Evolutionary conservation across 2,888 invertebrate genomes (phyloP).

Genomic region (Syritta pipiens): DNA sequence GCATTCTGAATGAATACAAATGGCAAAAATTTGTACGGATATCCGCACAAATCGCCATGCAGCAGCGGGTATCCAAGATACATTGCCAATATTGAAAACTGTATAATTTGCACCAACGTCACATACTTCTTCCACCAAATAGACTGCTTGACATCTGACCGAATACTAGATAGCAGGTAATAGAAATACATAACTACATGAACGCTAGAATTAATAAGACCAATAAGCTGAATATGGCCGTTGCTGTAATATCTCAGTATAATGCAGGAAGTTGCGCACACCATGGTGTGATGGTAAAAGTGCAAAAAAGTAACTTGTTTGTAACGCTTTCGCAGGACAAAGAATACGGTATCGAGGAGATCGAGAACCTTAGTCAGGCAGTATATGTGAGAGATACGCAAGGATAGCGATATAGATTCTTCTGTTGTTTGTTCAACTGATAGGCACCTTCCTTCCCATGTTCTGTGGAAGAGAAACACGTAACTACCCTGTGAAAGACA

Average conservation of each 20-base stretch:
- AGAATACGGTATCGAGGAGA: conserved; percentile 85
- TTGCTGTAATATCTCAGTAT: conserved; percentile 82
- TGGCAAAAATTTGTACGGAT: conserved; percentile 81
- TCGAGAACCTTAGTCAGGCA: conserved; percentile 83
- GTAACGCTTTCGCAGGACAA: conserved; percentile 85
- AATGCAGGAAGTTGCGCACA: conserved; percentile 84
- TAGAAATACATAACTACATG: conserved; percentile 91
- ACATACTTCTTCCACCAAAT: conserved; percentile 91
- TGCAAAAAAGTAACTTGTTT: conserved; percentile 85
- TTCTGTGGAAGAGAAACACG: neutral
- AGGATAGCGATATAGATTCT: neutral
- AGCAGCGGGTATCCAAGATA: conserved; percentile 80
- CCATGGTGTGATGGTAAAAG: conserved; percentile 85
- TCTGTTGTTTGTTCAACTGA: neutral
- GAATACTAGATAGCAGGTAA: conserved; percentile 86
- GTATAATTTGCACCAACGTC: conserved; percentile 88
- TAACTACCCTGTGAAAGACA: neutral
- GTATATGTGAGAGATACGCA: conserved; percentile 73
- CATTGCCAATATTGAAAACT: conserved; percentile 82
- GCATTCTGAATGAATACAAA: conserved; percentile 84
- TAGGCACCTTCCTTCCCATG: conserved; percentile 2
- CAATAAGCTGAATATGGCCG: conserved; percentile 84
- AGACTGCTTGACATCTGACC: conserved; percentile 85
- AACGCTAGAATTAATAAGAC: conserved; percentile 86
- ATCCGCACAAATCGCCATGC: conserved; percentile 81